Base-by-base conservation (phyloP, 2,797 vertebrate genomes). In the Enteromius afrohamiltoni region DNA sequence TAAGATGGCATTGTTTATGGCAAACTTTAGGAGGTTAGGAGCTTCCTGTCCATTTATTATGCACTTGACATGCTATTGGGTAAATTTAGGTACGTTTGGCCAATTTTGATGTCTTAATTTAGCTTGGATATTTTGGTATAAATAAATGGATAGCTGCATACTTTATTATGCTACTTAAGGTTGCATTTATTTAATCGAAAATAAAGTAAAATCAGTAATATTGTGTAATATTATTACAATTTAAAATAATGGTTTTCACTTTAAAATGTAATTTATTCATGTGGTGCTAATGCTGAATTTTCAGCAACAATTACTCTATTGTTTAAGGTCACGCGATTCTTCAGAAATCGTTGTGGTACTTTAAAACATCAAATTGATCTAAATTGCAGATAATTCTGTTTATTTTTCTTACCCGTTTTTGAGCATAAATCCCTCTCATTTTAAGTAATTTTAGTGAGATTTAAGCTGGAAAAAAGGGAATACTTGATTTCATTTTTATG, bases 1-100 rank as follows among this genome's bases (percentile, higher is more conserved):
- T 14, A 64, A 81, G 58, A 62, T 45, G 26, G 31, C 42, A 26
- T 68, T 79, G 65, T 58, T 58, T 42, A 19, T 64, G 23, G n/a
- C 55, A n/a, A n/a, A n/a, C 51, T 10, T 53, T 13, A 62, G 75
- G 26, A 37, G 53, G 23, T 73, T 49, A 74, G 69, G 21, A 62
- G 70, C 14, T 17, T 23, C 34, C 23, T 71, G 51, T 37, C 49
- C 37, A 31, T 49, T 37, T 67, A 31, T 70, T 23, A 37, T 23
- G 31, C n/a, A 4, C 42, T 29, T 67, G 62, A 51, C 47, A 40
- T 68, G 77, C 47, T 17, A 34, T 37, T 23, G 10, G 21, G 45
- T 51, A 47, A 53, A 53, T 23, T 51, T 29, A 53, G 45, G 62
- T 51, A 58, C 53, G 11, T n/a, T 74, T 34, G 71, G 47, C 21